Evolutionary conservation across 2,888 invertebrate genomes (phyloP), one percentile per base, ranked within the genome.

Genomic region (Xestia sexstrigata): DNA sequence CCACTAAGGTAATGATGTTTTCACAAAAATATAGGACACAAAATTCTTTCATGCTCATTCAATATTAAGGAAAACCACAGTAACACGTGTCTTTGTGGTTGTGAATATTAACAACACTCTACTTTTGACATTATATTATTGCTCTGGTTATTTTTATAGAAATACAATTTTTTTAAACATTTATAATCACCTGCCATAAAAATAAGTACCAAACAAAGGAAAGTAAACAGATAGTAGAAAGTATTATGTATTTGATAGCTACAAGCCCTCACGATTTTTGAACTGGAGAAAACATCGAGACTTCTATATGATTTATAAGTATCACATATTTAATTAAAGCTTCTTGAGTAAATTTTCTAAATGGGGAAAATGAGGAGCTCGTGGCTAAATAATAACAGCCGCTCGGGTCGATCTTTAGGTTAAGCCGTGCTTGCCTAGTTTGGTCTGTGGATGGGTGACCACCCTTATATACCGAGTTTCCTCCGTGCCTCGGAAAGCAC

Each of bases 11-110:
- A 86, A 78, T 72, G 45, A 60, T 66, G 52, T 77, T 82, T 86
- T 70, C 47, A 52, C 71, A 45, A 70, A 83, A 88, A 84, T 80
- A 78, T 87, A 79, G 76, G 77, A 65, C 74, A 70, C 68, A n/a
- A 65, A 80, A 68, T 80, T 78, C 63, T 65, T 77, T 73, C 70
- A 74, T 79, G 67, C 20, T 39, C 70, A 71, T 67, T 76, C 69
- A 76, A 79, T 88, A 76, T 70, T 74, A 39, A 82, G 85, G 79
- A 88, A 87, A 87, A 88, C 87, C 88, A 70, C 77, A 74, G 52
- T 39, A 58, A 20, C 42, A 69, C 66, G 71, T 78, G 63, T 69
- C 23, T 76, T 77, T 78, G 63, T 73, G 65, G 58, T 30, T 71
- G 42, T 70, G 78, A 79, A 88, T 81, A 84, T 74, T 58, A 81